phyloP scores from a whole-genome alignment of 2,113 vertebrate species.

The Crotalus tigris region DNA sequence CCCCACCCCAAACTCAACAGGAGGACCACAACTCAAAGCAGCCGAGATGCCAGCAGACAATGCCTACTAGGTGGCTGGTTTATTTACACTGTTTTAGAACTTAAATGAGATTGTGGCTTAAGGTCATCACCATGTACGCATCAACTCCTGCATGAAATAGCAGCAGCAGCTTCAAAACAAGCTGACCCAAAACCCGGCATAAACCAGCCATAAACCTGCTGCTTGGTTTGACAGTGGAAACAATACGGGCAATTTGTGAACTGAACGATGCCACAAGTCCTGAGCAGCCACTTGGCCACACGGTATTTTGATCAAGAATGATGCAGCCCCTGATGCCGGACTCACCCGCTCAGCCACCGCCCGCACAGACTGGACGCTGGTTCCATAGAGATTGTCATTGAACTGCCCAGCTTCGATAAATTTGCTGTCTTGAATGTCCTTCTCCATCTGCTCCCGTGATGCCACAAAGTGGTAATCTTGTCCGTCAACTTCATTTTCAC shows the following conservation, averaged over 20 bases:
- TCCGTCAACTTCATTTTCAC: conserved; percentile 93
- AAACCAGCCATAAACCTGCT: not conserved
- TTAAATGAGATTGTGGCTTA: not conserved
- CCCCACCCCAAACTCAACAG: not conserved
- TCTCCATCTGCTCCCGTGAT: conserved; percentile 97
- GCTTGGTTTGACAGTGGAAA: not conserved
- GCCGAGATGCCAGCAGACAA: not conserved
- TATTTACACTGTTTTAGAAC: too few relatives aligned
- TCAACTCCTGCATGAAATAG: not conserved
- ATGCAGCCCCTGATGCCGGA: not conserved
- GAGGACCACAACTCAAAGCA: too few relatives aligned
- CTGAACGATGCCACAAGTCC: not conserved
- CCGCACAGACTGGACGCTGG: conserved; percentile 95
- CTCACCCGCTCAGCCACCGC: conserved; percentile 94
- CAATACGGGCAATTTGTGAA: not conserved
- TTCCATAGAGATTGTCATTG: conserved; percentile 97
- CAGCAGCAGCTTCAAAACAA: not conserved
- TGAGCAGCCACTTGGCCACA: not conserved
- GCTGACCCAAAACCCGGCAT: not conserved
- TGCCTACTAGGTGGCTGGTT: not conserved
- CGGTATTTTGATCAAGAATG: not conserved
- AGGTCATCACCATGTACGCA: not conserved
- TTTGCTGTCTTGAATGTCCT: conserved; percentile 98
- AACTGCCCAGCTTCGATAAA: conserved; percentile 98
- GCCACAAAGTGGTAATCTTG: conserved; percentile 96